Evolutionary conservation across 2,797 vertebrate species (phyloP).

Genomic region (Manis pentadactyla): DNA sequence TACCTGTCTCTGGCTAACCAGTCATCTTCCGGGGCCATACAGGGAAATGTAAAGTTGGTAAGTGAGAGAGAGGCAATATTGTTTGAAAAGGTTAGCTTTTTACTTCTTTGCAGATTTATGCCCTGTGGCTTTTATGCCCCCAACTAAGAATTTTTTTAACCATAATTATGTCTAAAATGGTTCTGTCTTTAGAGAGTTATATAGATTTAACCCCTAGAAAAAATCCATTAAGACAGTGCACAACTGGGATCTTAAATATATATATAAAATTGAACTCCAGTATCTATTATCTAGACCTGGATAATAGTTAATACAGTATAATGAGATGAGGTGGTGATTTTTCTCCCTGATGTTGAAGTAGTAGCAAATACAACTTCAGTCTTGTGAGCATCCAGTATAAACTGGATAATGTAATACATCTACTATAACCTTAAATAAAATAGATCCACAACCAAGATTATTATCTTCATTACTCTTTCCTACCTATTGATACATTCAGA

Average conservation of each 20-base stretch:
- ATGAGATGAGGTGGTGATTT: neutral
- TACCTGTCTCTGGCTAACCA: too few relatives aligned
- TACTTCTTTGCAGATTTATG: too few relatives aligned
- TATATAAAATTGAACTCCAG: neutral
- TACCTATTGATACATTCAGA: neutral
- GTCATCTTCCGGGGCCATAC: too few relatives aligned
- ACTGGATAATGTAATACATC: neutral
- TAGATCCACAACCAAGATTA: neutral
- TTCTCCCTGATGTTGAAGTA: neutral
- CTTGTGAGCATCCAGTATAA: neutral
- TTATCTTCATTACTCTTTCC: neutral
- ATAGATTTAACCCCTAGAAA: neutral
- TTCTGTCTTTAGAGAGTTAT: neutral
- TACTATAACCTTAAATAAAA: neutral
- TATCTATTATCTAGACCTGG: neutral
- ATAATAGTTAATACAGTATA: neutral
- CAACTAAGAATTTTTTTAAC: neutral
- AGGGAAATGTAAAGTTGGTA: too few relatives aligned
- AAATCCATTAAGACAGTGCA: neutral
- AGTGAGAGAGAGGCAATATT: too few relatives aligned
- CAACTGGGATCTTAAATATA: neutral
- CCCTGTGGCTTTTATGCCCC: too few relatives aligned
- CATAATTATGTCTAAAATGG: neutral
- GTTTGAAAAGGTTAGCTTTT: too few relatives aligned
- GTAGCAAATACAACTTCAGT: neutral